Evolutionary conservation across 35 echinoderm and acorn worm species (phyloP).

Genomic region (Eucidaris tribuloides): DNA sequence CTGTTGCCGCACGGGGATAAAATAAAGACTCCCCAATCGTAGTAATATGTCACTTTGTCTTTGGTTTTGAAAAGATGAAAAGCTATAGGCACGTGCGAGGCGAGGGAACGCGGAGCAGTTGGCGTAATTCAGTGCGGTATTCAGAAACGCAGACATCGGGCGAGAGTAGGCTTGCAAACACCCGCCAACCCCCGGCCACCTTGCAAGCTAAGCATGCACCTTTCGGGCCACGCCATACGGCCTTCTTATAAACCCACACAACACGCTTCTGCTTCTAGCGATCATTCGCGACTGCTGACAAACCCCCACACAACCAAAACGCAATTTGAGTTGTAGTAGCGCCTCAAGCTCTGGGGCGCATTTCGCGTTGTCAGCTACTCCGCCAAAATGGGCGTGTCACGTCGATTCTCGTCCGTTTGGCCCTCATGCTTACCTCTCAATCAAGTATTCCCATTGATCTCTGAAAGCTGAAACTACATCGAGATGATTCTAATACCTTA

Average conservation of each 20-base stretch:
- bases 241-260: neutral
- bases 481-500: neutral
- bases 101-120: conserved; percentile 23
- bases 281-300: neutral
- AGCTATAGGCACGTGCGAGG: conserved; percentile 15
- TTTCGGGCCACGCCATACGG: conserved; percentile 6
- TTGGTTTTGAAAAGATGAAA: conserved; percentile 39
- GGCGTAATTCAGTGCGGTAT: conserved; percentile 17
- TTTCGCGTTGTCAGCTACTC: conserved; percentile 14
- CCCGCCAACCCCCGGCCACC: neutral
- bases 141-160: neutral
- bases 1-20: conserved; percentile 21
- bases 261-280: conserved; percentile 11
- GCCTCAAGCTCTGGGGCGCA: neutral
- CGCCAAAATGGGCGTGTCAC: conserved; percentile 21
- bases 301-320: conserved; percentile 8
- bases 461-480: neutral
- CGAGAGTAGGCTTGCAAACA: conserved; percentile 18
- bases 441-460: too few species aligned
- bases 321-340: conserved; percentile 20
- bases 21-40: conserved; percentile 18
- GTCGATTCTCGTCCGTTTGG: neutral
- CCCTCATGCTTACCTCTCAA: neutral
- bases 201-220: neutral
- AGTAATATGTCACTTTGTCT: conserved; percentile 39